Evolutionary conservation across 2,113 vertebrate genomes (phyloP).

Genomic region (Oryzias melastigma): DNA sequence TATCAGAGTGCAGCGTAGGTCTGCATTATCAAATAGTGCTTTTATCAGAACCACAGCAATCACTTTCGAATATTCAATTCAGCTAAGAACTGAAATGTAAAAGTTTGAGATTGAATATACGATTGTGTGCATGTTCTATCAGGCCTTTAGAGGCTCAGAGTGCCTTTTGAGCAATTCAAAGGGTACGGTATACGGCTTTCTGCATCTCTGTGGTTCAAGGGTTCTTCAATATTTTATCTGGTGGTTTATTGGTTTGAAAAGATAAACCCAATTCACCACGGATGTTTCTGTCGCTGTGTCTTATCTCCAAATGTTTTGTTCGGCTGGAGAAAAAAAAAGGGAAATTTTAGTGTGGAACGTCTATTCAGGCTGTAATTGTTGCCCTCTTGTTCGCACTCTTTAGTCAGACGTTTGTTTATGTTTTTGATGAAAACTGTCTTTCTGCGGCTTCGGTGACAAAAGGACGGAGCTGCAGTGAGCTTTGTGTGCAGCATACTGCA

Average conservation of each 20-base stretch:
- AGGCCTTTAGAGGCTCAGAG: constrained; percentile 43
- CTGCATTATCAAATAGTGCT: constrained; percentile 77
- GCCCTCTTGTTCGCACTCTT: not conserved
- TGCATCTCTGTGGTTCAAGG: constrained; percentile 36
- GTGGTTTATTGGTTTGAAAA: constrained; percentile 66
- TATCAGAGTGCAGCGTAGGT: constrained; percentile 62
- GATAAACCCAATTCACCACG: constrained; percentile 22
- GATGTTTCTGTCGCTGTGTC: constrained; percentile 22
- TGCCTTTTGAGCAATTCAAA: constrained; percentile 56
- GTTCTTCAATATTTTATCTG: constrained; percentile 73
- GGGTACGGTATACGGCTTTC: constrained; percentile 51
- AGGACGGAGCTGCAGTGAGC: constrained; percentile 1
- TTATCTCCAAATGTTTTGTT: constrained; percentile 34
- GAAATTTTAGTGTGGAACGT: constrained; percentile 17
- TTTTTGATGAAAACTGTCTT: not conserved
- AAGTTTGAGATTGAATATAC: constrained; percentile 74
- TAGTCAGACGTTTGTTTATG: not conserved
- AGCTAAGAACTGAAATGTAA: constrained; percentile 77
- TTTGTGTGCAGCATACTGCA: constrained; percentile 3
- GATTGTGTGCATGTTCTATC: constrained; percentile 60
- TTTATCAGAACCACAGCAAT: constrained; percentile 76
- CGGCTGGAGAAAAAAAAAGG: constrained; percentile 10
- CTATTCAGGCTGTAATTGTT: constrained; percentile 12
- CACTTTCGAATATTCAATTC: constrained; percentile 73
- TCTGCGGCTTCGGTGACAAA: not conserved